phyloP scores from a whole-genome alignment of 2,113 vertebrate species.

The Ceyx cyanopectus region DNA sequence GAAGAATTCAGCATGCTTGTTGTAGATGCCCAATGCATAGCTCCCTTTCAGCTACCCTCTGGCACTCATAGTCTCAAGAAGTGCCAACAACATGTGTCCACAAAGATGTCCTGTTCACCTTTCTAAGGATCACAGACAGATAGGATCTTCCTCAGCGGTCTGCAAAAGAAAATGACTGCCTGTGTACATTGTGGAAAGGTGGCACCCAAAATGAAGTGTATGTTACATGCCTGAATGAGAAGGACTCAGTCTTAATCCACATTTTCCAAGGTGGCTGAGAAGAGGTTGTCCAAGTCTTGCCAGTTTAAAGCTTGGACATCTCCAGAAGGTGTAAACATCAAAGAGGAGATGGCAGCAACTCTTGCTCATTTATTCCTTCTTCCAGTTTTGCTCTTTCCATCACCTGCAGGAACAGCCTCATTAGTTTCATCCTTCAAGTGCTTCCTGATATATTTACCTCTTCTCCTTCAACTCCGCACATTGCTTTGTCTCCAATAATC shows the following conservation, averaged over 20 bases:
- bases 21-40: neutral
- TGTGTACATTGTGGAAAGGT: neutral
- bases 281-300: neutral
- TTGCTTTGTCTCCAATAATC: neutral
- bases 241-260: neutral
- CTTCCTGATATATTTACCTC: neutral
- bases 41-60: neutral
- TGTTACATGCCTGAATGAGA: neutral
- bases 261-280: neutral
- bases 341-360: neutral
- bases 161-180: neutral
- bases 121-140: neutral
- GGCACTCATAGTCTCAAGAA: neutral
- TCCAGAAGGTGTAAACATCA: neutral
- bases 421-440: neutral
- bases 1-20: neutral
- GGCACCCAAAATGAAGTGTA: neutral
- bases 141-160: neutral
- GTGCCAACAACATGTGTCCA: neutral
- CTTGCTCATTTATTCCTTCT: neutral
- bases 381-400: neutral
- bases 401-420: neutral
- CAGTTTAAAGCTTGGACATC: neutral
- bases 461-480: neutral
- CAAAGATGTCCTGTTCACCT: neutral